phyloP scores from a whole-genome alignment of 2,888 invertebrate genomes.

The Miltochrista miniata region DNA sequence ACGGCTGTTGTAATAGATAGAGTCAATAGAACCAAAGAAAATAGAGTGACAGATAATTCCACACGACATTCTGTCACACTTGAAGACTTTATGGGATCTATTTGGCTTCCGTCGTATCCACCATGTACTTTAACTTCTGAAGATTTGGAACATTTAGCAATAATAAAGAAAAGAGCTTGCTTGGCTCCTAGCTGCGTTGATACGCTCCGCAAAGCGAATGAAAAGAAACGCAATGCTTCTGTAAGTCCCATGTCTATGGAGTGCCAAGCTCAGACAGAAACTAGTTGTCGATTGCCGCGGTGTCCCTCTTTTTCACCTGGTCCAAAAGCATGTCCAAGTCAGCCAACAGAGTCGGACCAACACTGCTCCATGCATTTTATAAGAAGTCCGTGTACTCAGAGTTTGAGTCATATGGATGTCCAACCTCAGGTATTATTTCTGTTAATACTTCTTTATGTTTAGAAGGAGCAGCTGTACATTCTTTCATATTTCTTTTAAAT shows the following conservation, averaged over 20 bases:
- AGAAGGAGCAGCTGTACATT: no score
- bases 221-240: constrained; percentile 26
- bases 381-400: constrained; percentile 3
- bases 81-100: background rate
- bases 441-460: no score
- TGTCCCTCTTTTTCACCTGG: background rate
- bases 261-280: constrained; percentile 43
- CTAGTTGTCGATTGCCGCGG: constrained; percentile 8
- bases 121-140: constrained; percentile 42
- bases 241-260: constrained; percentile 36
- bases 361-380: background rate
- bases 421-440: constrained; percentile 6
- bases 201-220: background rate
- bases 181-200: constrained; percentile 18
- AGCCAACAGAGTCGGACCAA: background rate
- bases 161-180: constrained; percentile 41
- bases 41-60: constrained; percentile 36
- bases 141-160: constrained; percentile 47
- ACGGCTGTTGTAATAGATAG: constrained; percentile 38
- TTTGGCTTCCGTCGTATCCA: constrained; percentile 12
- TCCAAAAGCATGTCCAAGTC: background rate
- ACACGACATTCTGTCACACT: constrained; percentile 13
- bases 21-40: constrained; percentile 38
- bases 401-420: constrained; percentile 1
- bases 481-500: no score